Percentiles rank a stretch among this genome's conserved stretches.
Evolutionary conservation across 2,888 invertebrate genomes (phyloP).

Genomic region (Drosophila mettleri): DNA sequence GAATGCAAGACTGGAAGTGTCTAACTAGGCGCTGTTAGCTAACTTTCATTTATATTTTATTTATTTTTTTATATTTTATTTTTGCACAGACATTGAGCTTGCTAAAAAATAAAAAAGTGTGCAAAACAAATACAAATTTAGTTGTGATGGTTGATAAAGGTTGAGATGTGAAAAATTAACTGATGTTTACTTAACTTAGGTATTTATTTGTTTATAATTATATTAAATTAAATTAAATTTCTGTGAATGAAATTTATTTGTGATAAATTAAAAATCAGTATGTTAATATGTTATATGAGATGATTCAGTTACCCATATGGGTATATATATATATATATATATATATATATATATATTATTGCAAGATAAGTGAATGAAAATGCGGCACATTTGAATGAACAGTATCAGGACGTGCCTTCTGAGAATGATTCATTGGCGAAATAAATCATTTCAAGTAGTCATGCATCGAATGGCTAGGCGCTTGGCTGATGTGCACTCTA

Average conservation of each 20-base stretch:
- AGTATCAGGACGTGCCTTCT: not conserved
- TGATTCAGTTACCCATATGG: not conserved
- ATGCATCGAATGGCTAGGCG: not conserved
- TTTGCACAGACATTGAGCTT: no score
- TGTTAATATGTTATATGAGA: not conserved
- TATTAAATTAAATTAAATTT: not conserved
- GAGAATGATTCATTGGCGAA: constrained; percentile 12
- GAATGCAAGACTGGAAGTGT: no score
- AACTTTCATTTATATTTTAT: not conserved
- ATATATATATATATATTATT: not conserved
- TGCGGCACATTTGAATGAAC: not conserved
- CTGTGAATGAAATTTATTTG: not conserved
- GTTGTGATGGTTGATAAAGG: no score
- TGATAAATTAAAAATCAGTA: no score
- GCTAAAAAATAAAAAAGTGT: no score
- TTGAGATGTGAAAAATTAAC: no score
- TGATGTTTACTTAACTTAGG: no score
- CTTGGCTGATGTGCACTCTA: not conserved
- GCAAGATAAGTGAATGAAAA: not conserved
- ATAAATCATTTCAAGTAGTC: not conserved
- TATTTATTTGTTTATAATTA: no score
- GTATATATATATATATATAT: not conserved
- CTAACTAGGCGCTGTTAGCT: no score
- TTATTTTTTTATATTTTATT: no score
- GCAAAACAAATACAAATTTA: no score